These are phyloP conservation scores for Eucera pruinosa DNA, from an alignment of 2,888 invertebrate species.

Conservation along the genomic window DNA sequence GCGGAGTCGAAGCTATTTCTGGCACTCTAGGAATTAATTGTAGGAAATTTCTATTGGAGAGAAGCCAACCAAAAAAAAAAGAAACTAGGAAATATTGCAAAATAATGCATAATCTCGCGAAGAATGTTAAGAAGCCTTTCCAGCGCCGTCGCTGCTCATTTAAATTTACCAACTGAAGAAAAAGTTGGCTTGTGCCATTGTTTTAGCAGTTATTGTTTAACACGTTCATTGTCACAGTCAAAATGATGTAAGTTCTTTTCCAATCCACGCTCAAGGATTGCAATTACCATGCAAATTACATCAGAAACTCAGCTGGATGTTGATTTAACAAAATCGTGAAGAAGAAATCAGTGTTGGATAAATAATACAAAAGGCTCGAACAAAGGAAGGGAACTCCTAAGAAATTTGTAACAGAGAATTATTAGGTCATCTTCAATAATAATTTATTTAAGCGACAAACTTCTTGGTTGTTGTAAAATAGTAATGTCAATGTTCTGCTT, in stretches of 20 bases:
- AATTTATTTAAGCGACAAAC: no score
- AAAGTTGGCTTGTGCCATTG: slow-evolving; percentile 40
- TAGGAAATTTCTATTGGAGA: background rate
- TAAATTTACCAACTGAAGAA: slow-evolving; percentile 45
- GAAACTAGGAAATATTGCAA: slow-evolving; percentile 23
- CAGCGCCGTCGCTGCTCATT: slow-evolving; percentile 12
- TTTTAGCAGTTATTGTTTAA: slow-evolving; percentile 45
- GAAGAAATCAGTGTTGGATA: no score
- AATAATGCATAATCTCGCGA: slow-evolving; percentile 23
- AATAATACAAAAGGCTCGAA: no score
- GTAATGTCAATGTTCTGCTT: no score
- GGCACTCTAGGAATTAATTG: background rate
- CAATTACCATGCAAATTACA: slow-evolving; percentile 31
- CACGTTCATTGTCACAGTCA: slow-evolving; percentile 46
- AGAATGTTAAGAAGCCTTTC: slow-evolving; percentile 39
- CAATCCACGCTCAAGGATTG: slow-evolving; percentile 26
- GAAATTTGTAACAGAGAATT: no score
- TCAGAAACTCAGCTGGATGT: background rate
- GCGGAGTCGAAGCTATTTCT: no score
- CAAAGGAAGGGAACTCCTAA: no score
- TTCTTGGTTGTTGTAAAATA: no score
- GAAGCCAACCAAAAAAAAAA: background rate
- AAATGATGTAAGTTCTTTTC: slow-evolving; percentile 45
- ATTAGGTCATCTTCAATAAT: no score
- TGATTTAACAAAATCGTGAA: background rate